phyloP scores from a whole-genome alignment of 2,797 vertebrate genomes.

The Coilia nasus region DNA sequence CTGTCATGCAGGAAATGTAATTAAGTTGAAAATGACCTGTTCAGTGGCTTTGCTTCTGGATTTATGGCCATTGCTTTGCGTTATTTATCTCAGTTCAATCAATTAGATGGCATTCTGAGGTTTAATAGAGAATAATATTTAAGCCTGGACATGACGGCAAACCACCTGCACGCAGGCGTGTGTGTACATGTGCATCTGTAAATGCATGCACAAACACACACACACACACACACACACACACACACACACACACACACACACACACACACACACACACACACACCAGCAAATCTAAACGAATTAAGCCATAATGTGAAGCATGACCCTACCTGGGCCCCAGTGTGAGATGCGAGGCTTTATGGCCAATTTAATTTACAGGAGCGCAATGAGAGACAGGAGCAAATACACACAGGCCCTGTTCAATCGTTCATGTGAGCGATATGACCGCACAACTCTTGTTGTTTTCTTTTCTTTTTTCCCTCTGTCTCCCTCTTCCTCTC shows the following conservation, averaged over 20 bases:
- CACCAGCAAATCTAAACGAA: conserved; percentile 3
- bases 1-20: conserved; percentile 43
- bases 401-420: not conserved
- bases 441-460: not conserved
- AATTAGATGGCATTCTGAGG: conserved; percentile 43
- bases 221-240: not conserved
- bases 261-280: conserved; percentile 6
- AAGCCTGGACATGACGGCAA: conserved; percentile 4
- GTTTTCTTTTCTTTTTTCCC: not conserved
- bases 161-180: conserved; percentile 13
- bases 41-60: conserved; percentile 39
- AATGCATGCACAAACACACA: conserved; percentile 7
- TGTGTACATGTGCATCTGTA: conserved; percentile 21
- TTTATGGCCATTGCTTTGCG: conserved; percentile 51
- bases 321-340: not conserved
- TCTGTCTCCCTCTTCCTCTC: not conserved
- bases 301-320: conserved; percentile 11
- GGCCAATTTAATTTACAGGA: conserved; percentile 18
- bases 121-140: conserved; percentile 49
- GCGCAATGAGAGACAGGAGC: not conserved
- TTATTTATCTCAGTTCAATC: conserved; percentile 51
- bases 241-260: not conserved
- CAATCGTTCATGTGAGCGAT: conserved; percentile 17
- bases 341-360: not conserved
- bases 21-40: conserved; percentile 53